Percentiles rank a stretch among this genome's conserved stretches.
phyloP scores from a whole-genome alignment of 2,797 vertebrate species.

The Pipistrellus pygmaeus region DNA sequence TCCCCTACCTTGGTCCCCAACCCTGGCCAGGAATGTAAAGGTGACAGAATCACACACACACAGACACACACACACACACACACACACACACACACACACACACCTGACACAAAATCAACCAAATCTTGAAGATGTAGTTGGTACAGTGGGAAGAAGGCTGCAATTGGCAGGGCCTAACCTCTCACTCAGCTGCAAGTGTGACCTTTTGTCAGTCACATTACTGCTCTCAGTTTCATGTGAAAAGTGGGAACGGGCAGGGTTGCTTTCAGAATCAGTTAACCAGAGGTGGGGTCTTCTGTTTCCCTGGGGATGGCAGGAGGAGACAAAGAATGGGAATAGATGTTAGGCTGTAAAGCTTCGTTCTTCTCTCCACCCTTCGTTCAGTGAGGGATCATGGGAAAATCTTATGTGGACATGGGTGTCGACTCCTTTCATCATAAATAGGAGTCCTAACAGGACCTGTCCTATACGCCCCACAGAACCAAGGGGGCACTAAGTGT shows the following conservation, averaged over 20 bases:
- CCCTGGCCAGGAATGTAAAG: background rate
- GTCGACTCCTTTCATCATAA: background rate
- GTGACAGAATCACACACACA: background rate
- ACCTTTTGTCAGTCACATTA: background rate
- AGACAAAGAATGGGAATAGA: background rate
- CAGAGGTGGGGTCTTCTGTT: background rate
- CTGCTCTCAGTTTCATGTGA: background rate
- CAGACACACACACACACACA: fast-evolving
- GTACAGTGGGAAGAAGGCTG: background rate
- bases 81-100: too few species aligned
- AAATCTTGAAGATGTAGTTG: background rate
- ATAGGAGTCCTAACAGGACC: background rate
- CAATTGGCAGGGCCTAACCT: background rate
- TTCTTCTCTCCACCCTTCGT: background rate
- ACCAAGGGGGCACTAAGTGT: background rate
- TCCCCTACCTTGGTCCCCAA: background rate
- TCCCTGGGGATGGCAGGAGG: background rate
- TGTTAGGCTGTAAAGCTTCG: background rate
- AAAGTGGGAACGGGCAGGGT: background rate
- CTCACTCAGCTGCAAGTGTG: background rate
- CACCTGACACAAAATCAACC: background rate
- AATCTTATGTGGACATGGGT: background rate
- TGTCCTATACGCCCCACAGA: background rate
- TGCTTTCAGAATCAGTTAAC: background rate
- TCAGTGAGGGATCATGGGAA: background rate